Evolutionary conservation across 2,113 vertebrate species (phyloP).

Genomic region (Eonycteris spelaea): DNA sequence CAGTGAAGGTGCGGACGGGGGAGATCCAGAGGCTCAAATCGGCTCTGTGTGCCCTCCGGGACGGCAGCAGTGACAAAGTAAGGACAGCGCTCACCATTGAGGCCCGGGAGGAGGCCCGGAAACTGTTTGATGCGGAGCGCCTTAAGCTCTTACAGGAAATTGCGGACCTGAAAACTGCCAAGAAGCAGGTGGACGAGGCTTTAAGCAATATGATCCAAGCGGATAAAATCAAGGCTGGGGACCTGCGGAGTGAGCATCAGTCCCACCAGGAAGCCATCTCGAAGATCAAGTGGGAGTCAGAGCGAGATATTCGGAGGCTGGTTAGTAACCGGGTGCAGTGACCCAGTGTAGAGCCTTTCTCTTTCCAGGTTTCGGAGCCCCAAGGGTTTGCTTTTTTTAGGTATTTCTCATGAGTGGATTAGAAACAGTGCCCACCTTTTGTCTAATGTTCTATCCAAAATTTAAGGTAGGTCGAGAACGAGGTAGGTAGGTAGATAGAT

Average conservation of each 20-base stretch:
- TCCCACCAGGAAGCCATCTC: conserved; percentile 98
- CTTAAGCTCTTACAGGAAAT: conserved; percentile 97
- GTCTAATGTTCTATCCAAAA: neutral
- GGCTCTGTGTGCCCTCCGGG: conserved; percentile 90
- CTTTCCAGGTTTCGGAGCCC: neutral
- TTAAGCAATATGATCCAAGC: conserved; percentile 97
- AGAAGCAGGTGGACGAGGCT: conserved; percentile 97
- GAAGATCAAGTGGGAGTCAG: conserved; percentile 99
- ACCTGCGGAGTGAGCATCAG: conserved; percentile 96
- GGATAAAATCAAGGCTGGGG: conserved; percentile 97
- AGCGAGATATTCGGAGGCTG: conserved; percentile 96
- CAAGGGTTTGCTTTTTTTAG: neutral
- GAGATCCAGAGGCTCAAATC: conserved; percentile 97
- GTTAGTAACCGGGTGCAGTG: conserved; percentile 81
- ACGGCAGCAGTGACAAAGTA: conserved; percentile 96
- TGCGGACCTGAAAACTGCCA: conserved; percentile 90
- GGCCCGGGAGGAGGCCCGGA: conserved; percentile 96
- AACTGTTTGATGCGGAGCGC: conserved; percentile 96
- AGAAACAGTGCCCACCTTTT: neutral
- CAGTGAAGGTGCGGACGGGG: conserved; percentile 94
- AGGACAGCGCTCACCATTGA: conserved; percentile 94
- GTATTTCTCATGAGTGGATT: neutral
- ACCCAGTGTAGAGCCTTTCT: neutral
- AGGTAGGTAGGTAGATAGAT: neutral
- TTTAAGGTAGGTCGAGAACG: neutral